These are phyloP conservation scores for Ctenicera cuprea DNA, from an alignment of 2,888 invertebrate species.

Conservation along the genomic window DNA sequence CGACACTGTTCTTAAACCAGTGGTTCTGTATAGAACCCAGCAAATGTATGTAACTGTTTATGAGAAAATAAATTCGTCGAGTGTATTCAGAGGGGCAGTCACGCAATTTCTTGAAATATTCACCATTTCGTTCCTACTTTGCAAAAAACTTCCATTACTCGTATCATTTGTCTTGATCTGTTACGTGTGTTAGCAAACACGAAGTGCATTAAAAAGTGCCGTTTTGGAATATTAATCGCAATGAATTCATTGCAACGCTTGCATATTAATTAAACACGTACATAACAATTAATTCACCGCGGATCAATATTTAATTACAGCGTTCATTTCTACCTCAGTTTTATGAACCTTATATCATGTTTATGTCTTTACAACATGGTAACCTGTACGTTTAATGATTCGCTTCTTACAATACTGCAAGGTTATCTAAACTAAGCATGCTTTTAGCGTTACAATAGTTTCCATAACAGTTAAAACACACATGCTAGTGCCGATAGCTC, in stretches of 20 bases:
- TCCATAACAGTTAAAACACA: no score
- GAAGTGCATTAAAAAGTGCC: conserved; percentile 7
- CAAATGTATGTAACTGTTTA: conserved; percentile 28
- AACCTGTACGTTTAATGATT: background rate
- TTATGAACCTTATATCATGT: background rate
- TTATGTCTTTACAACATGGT: background rate
- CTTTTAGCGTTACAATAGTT: no score
- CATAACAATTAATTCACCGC: background rate
- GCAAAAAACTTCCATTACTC: conserved; percentile 18
- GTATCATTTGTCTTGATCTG: conserved; percentile 13
- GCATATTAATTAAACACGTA: conserved; percentile 22
- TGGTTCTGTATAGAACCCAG: background rate
- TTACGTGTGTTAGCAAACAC: background rate
- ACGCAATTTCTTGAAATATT: conserved; percentile 19
- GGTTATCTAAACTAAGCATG: no score
- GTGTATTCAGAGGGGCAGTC: background rate
- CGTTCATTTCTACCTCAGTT: background rate
- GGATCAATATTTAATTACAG: conserved; percentile 27
- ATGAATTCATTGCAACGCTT: conserved; percentile 1
- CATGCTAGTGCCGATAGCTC: no score
- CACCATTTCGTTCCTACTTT: background rate
- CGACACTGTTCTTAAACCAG: conserved; percentile 9
- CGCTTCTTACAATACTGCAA: no score
- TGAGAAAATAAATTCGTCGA: conserved; percentile 21
- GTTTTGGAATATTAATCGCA: conserved; percentile 12